These are phyloP conservation scores for Odontamblyopus lacepedii DNA, from an alignment of 2,797 vertebrate species.

Conservation along the genomic window DNA sequence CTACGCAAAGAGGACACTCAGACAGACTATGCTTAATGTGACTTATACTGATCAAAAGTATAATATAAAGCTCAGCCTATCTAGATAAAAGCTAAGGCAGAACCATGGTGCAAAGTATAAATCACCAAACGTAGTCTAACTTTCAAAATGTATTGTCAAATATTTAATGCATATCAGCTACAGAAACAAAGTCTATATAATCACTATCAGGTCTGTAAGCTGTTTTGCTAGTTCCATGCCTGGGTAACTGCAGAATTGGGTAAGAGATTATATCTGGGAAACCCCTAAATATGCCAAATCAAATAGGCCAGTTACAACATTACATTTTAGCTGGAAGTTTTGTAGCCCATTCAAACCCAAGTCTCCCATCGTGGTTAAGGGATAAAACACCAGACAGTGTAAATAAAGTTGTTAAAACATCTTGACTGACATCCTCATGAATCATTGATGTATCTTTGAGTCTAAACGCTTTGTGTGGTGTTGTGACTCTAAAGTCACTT, in stretches of 20 bases:
- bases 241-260: not conserved
- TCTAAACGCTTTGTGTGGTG: constrained; percentile 27
- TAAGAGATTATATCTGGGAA: not conserved
- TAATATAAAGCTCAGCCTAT: not conserved
- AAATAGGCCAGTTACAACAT: not conserved
- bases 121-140: not conserved
- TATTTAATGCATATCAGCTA: not conserved
- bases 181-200: not conserved
- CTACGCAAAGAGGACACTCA: constrained; percentile 7
- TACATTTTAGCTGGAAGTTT: not conserved
- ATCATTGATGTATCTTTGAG: constrained; percentile 3
- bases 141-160: not conserved
- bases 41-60: constrained; percentile 4
- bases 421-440: not conserved
- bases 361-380: not conserved
- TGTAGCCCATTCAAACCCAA: not conserved
- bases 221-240: not conserved
- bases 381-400: not conserved
- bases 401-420: not conserved
- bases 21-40: constrained; percentile 20
- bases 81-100: not conserved
- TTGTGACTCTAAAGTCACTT: constrained; percentile 54
- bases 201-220: not conserved
- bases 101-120: not conserved
- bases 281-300: not conserved